phyloP scores from a whole-genome alignment of 2,888 invertebrate genomes.

The Brachyptera risi region DNA sequence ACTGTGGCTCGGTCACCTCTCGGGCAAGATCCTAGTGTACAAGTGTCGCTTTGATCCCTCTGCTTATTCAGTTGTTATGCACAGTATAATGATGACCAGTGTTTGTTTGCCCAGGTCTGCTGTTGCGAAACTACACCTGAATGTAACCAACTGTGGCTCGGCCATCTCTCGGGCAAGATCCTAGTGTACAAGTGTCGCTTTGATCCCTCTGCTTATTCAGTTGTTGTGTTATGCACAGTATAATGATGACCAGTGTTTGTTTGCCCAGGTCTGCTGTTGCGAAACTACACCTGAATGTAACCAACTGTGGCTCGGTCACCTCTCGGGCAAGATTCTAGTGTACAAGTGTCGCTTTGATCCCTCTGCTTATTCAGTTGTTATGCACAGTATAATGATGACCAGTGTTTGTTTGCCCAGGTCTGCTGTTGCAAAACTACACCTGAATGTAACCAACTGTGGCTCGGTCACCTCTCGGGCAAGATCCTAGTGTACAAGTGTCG shows the following conservation, averaged over 20 bases:
- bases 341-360: constrained; percentile 48
- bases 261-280: constrained; percentile 47
- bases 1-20: constrained; percentile 67
- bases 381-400: too few species aligned
- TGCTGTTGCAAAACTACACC: constrained; percentile 54
- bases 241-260: too few species aligned
- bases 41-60: constrained; percentile 44
- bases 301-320: constrained; percentile 66
- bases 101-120: constrained; percentile 43
- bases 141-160: constrained; percentile 65
- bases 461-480: constrained; percentile 70
- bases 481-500: constrained; percentile 59
- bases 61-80: too few species aligned
- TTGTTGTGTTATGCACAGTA: too few species aligned
- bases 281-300: constrained; percentile 59
- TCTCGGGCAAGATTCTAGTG: constrained; percentile 68
- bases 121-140: constrained; percentile 56
- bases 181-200: constrained; percentile 53
- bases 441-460: constrained; percentile 63
- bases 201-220: too few species aligned
- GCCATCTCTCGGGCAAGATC: constrained; percentile 69
- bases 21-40: constrained; percentile 67
- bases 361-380: too few species aligned
- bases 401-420: constrained; percentile 41
- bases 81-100: too few species aligned